Evolutionary conservation across 1,140 invertebrate species (phyloP), one percentile per base, ranked within the genome.

Genomic region (Coelopa frigida): DNA sequence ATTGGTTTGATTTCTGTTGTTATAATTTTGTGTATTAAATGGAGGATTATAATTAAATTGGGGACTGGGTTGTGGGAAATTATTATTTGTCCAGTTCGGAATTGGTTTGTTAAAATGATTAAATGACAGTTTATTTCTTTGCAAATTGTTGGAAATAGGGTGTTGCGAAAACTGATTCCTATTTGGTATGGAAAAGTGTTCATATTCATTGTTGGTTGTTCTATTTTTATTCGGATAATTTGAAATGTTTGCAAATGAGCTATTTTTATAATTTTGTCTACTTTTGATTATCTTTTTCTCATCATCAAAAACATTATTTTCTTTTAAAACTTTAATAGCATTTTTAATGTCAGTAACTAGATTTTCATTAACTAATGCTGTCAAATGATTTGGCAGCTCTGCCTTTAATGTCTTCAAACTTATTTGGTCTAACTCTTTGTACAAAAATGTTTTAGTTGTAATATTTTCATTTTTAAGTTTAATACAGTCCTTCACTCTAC

Each of bases 341-440:
- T 20, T n/a, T 24, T 46, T 46, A n/a, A 46, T 7, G 27, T 39
- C 27, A 21, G 23, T 46, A 14, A 26, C 45, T 21, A 46, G 26
- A 11, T 45, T 35, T 23, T 22, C 44, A 17, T 45, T 45, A 26
- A 45, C 18, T 24, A n/a, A 26, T 26, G 44, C 22, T n/a, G 35
- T 38, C 18, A 45, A 37, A 37, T 36, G n/a, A 24, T 45, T 45
- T 22, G 32, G 44, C 12, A 45, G 27, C 14, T 45, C 32, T 45
- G 22, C 38, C 12, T 45, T 45, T 15, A 45, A 36, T 11, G 15
- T 36, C 20, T 36, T 37, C 12, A 46, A n/a, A n/a, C n/a, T n/a
- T n/a, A 26, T 24, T 26, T 20, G 14, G 21, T 46, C 21, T 24
- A 38, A 15, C 29, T 46, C 35, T 11, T 36, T 29, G 10, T 11